A percentile compares a stretch with the other conserved stretches of the same genome.
phyloP scores from a whole-genome alignment of 2,797 vertebrate species.

The Alectoris magna region DNA sequence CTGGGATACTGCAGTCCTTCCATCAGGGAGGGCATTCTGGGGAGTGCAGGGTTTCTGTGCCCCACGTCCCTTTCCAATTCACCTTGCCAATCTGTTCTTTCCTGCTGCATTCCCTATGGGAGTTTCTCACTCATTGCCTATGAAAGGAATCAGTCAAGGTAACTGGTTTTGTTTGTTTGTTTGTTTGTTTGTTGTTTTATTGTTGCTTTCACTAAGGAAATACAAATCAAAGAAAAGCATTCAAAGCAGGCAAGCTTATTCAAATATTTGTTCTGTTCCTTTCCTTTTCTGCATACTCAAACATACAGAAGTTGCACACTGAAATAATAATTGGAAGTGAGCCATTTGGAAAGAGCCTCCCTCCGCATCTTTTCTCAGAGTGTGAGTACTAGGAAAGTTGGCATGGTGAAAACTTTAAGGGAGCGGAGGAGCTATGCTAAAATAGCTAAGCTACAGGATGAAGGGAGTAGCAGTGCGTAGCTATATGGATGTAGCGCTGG shows the following conservation, averaged over 20 bases:
- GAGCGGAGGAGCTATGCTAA: neutral
- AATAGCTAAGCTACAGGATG: neutral
- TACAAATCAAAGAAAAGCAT: neutral
- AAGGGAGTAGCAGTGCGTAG: neutral
- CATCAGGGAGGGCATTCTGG: neutral
- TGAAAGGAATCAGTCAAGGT: neutral
- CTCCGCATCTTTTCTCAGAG: rapidly evolving
- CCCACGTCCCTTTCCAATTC: neutral
- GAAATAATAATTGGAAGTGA: neutral
- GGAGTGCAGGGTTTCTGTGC: neutral
- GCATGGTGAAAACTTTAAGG: neutral
- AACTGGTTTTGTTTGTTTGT: neutral
- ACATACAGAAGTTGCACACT: neutral
- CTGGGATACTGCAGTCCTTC: neutral
- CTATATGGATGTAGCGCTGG: neutral
- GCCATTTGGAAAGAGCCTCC: neutral
- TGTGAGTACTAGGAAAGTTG: neutral
- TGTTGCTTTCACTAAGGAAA: neutral
- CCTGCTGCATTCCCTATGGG: neutral
- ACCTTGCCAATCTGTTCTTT: neutral
- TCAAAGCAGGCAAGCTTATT: neutral
- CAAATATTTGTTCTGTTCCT: neutral
- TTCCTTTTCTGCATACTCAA: neutral
- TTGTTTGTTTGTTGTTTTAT: neutral
- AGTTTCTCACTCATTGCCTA: neutral